Percentiles rank a stretch among this genome's conserved stretches.
Evolutionary conservation across 1,140 invertebrate genomes (phyloP).

Genomic region (Orius insidiosus): DNA sequence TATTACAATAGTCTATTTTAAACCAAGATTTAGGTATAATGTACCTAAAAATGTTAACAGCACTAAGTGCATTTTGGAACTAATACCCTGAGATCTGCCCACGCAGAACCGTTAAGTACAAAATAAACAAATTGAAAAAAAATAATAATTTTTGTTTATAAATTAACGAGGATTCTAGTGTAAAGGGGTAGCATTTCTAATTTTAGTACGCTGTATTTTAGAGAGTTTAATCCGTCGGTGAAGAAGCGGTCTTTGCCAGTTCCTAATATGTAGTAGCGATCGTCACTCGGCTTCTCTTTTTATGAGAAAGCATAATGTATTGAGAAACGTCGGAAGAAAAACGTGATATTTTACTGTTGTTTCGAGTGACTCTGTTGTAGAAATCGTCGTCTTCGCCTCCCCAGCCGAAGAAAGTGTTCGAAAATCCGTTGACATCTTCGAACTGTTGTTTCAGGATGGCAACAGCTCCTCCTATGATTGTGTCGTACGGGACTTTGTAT

Average conservation of each 20-base stretch:
- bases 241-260: slow-evolving; percentile 34
- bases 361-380: slow-evolving; percentile 31
- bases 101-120: no score
- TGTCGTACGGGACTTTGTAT: slow-evolving; percentile 56
- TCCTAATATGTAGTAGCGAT: slow-evolving; percentile 24
- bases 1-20: no score
- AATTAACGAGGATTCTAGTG: slow-evolving; percentile 19
- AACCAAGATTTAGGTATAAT: no score
- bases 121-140: no score
- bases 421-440: slow-evolving; percentile 74
- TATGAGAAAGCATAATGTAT: slow-evolving; percentile 62
- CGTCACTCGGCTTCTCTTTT: slow-evolving; percentile 30
- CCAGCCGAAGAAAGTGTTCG: slow-evolving; percentile 77
- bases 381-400: slow-evolving; percentile 78
- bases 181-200: slow-evolving; percentile 18
- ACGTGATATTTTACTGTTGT: slow-evolving; percentile 39
- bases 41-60: no score
- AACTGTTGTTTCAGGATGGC: slow-evolving; percentile 53
- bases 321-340: slow-evolving; percentile 51
- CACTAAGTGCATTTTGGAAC: no score
- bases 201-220: slow-evolving; percentile 30
- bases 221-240: slow-evolving; percentile 49
- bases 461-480: slow-evolving; percentile 59
- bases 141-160: slow-evolving; percentile 12
- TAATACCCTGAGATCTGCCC: no score